Evolutionary conservation across 2,797 vertebrate genomes (phyloP), one percentile per base, ranked within the genome.

Genomic region (Coracias cyanogaster): DNA sequence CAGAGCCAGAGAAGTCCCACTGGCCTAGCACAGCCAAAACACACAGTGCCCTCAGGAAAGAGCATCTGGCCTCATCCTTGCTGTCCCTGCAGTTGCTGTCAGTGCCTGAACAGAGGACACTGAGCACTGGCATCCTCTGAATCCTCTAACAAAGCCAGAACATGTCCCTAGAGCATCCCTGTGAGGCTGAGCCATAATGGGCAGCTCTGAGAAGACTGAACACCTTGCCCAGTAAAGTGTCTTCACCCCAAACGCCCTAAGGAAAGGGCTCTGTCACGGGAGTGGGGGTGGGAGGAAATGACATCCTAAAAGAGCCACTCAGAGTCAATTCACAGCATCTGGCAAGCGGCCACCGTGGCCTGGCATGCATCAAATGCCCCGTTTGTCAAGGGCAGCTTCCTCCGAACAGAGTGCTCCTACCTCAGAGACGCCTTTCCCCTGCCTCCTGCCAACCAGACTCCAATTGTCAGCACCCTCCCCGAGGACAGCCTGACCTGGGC

Each of bases 31-130:
- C 70, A 73, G 74, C 82, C 85, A 74, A 60, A 74, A 69, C 81
- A 86, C 64, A 54, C 52, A n/a, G 86, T 43, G 84, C 78, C 89
- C 64, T 77, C 54, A 77, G 90, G 90, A 70, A 86, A 71, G 82
- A 90, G 89, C 86, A 94, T 82, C 83, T 93, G 86, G 82, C 73
- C 80, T 83, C 77, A 41, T 62, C 83, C 62, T 49, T 26, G 49
- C 67, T 80, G 55, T 37, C 64, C 86, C 89, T 48, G 73, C 3
- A 22, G 25, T 4, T 33, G 39, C 51, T 81, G 58, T 61, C 62
- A 45, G 22, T 29, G 82, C 69, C 58, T 55, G n/a, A 71, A 10
- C 48, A 49, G 70, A 79, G 86, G 41, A 66, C 70, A 46, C 5
- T 2, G n/a, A 76, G 46, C 1, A 2, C 8, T 52, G 73, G 62